Base-by-base conservation (phyloP, 92 coral and sea anemone genomes). In the Metridium senile region DNA sequence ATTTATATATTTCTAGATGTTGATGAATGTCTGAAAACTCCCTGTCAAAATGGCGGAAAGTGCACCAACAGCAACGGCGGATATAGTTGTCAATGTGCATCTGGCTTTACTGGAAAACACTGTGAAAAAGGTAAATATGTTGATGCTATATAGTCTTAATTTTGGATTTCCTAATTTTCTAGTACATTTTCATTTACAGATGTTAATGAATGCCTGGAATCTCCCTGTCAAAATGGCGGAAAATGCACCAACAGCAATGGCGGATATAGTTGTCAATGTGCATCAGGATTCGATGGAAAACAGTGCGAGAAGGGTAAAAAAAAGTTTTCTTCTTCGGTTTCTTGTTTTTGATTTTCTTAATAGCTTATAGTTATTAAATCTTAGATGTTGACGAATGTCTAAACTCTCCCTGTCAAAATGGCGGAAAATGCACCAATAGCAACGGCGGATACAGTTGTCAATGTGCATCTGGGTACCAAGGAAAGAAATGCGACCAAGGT, bases 71-170 rank as follows among this genome's bases (percentile, higher is more conserved):
- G 45, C 17, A 75, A 35, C 8, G 88, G 82, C 18, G 72, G 84
- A 17, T 84, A 77, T 56, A 26, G 58, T 1, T 79, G 89, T 76
- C 33, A 33, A 20, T 79, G 85, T 63, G 26, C 27, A 3, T 27
- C 73, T 1, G 85, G 89, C 9, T 85, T 64, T 29, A 62, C 66
- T 54, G 89, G 89, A 74, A 78, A 73, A 57, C 30, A 82, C 67
- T 78, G 83, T 32, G 70, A 78, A 52, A 29, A 33, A 30, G 83
- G 82, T 66, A 28, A 45, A 21, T 34, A 30, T 71, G 72, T n/a
- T n/a, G n/a, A n/a, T n/a, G 49, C 8, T 13, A 39, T 6, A 39
- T 13, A 39, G 13, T 4, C 49, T 39, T 4, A 6, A 13, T 39
- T 39, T 39, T 39, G 49, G 49, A 3, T 54, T 54, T 9, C 25